phyloP scores from a whole-genome alignment of 2,797 vertebrate species.

The Sebastolobus alascanus region DNA sequence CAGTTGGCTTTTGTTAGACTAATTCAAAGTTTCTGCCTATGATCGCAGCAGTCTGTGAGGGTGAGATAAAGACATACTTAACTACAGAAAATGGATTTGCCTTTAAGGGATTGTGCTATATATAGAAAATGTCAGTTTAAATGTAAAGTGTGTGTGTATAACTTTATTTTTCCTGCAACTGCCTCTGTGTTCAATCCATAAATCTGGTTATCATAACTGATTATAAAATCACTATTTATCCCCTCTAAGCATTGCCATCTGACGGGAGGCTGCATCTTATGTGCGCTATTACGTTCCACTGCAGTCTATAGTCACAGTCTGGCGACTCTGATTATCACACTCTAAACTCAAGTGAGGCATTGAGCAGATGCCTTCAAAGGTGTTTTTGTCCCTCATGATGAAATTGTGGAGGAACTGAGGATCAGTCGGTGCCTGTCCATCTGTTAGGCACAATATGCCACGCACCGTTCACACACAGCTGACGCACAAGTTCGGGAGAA shows the following conservation, averaged over 20 bases:
- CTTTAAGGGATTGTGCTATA: not conserved
- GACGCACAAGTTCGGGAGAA: not conserved
- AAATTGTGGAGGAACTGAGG: conserved; percentile 39
- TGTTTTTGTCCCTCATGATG: conserved; percentile 53
- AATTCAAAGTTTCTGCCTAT: conserved; percentile 35
- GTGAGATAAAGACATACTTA: conserved; percentile 45
- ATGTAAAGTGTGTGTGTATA: not conserved
- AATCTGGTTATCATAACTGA: conserved; percentile 5
- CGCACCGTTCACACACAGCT: not conserved
- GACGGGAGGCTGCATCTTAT: conserved; percentile 37
- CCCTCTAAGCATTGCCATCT: conserved; percentile 42
- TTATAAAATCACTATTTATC: conserved; percentile 49
- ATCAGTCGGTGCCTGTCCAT: conserved; percentile 57
- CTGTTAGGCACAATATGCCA: conserved; percentile 53
- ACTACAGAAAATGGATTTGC: conserved; percentile 28
- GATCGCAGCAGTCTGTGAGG: conserved; percentile 29
- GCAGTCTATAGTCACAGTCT: conserved; percentile 30
- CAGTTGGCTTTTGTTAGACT: conserved; percentile 20
- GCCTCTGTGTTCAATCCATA: conserved; percentile 1
- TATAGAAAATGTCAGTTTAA: conserved; percentile 14
- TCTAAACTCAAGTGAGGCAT: conserved; percentile 29
- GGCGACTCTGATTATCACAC: conserved; percentile 46
- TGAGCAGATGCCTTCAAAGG: conserved; percentile 68
- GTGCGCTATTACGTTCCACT: conserved; percentile 16
- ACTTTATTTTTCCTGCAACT: not conserved